Base-by-base conservation (phyloP, 2,797 vertebrate genomes). In the Falco naumanni region DNA sequence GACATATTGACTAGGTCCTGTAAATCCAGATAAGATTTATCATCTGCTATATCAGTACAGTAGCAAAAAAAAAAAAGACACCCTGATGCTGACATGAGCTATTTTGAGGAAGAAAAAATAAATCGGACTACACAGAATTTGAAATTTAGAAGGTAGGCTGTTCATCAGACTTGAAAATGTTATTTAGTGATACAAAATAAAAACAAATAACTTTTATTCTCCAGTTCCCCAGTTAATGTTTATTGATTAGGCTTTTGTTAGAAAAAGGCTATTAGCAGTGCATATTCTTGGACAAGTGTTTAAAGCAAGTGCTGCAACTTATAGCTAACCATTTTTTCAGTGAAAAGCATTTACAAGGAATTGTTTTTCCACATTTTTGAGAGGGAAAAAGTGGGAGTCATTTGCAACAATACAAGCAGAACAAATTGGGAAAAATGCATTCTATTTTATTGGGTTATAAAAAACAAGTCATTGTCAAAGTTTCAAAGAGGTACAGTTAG, bases 181-280 rank as follows among this genome's bases (percentile, higher is more conserved):
- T 76, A 89, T 93, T 96, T 95, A 92, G 53, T 45, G 39, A 54
- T 69, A 45, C 34, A 80, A 57, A 77, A 29, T 53, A 39, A 85
- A 85, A 90, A 65, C 19, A 95, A 91, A 88, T 74, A 84, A 80
- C 39, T 59, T 66, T n/a, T 37, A 64, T 53, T 83, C 48, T 50
- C 43, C 70, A 47, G 26, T 59, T 76, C 25, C n/a, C 57, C 34
- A 37, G 41, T 78, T 96, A 91, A 95, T 89, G n/a, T 60, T 91
- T 91, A 95, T 93, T 87, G 90, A 91, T 96, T 75, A 70, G 79
- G 13, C 29, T 76, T 93, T 87, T 61, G 9, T 75, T 92, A 80
- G 57, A 43, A 81, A 78, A 94, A 92, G 54, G 24, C 45, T 77
- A 79, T 85, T 91, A 95, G 69, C 61, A 85, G 39, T 78, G 37